These are phyloP conservation scores for Augiades crinisus DNA, from an alignment of 2,888 invertebrate genomes.

Conservation along the genomic window DNA sequence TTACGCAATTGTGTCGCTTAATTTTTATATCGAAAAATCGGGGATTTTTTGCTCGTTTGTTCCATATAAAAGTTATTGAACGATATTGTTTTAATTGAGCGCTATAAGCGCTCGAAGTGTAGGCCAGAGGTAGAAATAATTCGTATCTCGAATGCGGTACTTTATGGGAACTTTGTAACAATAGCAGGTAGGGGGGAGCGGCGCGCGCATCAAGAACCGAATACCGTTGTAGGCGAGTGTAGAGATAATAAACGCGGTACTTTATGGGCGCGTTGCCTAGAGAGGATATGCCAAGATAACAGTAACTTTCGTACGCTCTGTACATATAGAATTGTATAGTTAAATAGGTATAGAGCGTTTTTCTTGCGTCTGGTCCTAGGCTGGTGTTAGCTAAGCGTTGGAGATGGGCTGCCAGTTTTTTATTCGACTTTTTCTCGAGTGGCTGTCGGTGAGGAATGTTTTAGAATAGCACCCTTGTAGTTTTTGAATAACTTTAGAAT, in stretches of 20 bases:
- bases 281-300: constrained; percentile 83
- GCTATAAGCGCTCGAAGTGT: constrained; percentile 51
- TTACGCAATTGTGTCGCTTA: constrained; percentile 13
- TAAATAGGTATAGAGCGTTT: constrained; percentile 52
- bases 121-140: constrained; percentile 74
- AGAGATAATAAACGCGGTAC: constrained; percentile 58
- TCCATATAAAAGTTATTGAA: constrained; percentile 36
- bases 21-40: constrained; percentile 60
- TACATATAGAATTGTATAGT: constrained; percentile 60
- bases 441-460: too few relatives aligned
- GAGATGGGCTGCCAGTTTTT: constrained; percentile 5
- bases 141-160: constrained; percentile 75
- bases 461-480: too few relatives aligned
- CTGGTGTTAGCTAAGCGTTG: constrained; percentile 22
- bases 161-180: constrained; percentile 79
- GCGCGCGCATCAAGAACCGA: constrained; percentile 65
- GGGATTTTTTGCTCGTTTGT: constrained; percentile 53
- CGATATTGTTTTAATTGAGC: constrained; percentile 27
- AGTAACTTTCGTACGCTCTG: constrained; percentile 80
- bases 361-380: constrained; percentile 56
- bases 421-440: too few relatives aligned
- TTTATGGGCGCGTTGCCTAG: constrained; percentile 75
- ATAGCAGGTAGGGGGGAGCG: constrained; percentile 79
- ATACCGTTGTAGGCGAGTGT: constrained; percentile 48
- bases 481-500: too few relatives aligned